A percentile compares a stretch with the other conserved stretches of the same genome.
phyloP scores from a whole-genome alignment of 1,140 invertebrate genomes.

The Bradynema listronoti region DNA sequence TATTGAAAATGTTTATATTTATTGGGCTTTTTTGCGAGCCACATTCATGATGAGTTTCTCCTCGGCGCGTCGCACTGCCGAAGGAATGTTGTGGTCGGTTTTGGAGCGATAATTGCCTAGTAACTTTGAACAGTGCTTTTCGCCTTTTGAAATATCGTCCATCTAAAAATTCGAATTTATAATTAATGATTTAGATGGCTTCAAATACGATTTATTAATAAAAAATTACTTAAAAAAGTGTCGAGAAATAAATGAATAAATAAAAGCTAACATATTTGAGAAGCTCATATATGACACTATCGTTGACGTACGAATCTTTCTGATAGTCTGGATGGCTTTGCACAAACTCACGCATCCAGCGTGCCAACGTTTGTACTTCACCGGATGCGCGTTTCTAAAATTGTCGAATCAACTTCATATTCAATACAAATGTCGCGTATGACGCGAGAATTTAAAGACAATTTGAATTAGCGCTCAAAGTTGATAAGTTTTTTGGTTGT shows the following conservation, averaged over 20 bases:
- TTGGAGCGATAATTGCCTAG: conserved; percentile 53
- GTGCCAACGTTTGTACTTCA: conserved; percentile 70
- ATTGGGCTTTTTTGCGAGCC: conserved; percentile 32
- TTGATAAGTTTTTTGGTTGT: no score
- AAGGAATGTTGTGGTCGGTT: conserved; percentile 50
- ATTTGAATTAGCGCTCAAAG: not conserved
- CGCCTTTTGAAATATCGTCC: conserved; percentile 50
- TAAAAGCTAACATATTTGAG: conserved; percentile 59
- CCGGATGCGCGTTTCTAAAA: conserved; percentile 56
- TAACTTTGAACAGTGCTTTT: conserved; percentile 48
- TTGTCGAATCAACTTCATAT: no score
- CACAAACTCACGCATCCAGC: conserved; percentile 86
- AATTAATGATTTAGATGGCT: no score
- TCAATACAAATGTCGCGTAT: no score
- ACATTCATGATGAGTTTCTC: conserved; percentile 44
- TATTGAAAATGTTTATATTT: no score
- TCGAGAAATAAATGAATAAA: not conserved
- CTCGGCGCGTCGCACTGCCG: conserved; percentile 52
- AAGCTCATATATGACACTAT: conserved; percentile 86
- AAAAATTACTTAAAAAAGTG: conserved; percentile 5
- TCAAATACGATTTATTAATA: not conserved
- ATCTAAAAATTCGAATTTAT: conserved; percentile 54
- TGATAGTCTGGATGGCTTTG: conserved; percentile 78
- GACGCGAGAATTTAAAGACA: no score
- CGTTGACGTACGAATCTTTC: conserved; percentile 78